Conservation (phyloP, 1,140 invertebrate genomes). For the Chelonus insularis region DNA sequence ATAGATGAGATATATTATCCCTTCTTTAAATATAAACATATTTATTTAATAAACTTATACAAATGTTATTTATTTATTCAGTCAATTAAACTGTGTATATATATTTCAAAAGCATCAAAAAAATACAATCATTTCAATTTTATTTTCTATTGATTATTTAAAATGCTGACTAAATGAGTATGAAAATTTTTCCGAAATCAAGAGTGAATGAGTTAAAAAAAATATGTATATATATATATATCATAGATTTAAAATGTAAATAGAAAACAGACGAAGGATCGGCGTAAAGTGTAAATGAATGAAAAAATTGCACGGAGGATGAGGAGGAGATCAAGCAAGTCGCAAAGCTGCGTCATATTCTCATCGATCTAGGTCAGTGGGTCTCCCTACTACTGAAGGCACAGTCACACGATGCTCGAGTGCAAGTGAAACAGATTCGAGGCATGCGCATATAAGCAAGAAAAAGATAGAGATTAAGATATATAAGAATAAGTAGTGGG, state of each 20-base stretch:
- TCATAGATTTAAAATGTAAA: not conserved
- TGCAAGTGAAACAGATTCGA: constrained; percentile 4
- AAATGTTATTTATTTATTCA: no score
- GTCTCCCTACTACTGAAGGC: constrained; percentile 49
- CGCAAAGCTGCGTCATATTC: constrained; percentile 59
- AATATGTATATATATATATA: no score
- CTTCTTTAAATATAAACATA: no score
- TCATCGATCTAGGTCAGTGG: constrained; percentile 59
- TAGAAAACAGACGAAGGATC: constrained; percentile 1
- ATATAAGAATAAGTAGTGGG: constrained; percentile 3
- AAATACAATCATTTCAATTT: no score
- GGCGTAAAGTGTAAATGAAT: constrained; percentile 10
- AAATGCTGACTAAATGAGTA: no score
- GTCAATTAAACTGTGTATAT: no score
- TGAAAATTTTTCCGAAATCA: no score
- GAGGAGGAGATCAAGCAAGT: constrained; percentile 44
- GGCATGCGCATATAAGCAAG: not conserved
- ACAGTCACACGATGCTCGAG: constrained; percentile 25
- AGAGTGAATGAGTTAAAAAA: no score
- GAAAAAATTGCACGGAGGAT: not conserved
- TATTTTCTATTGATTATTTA: no score
- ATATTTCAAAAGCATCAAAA: no score
- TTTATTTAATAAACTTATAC: no score
- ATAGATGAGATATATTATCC: no score
- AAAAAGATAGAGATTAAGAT: not conserved